phyloP scores from a whole-genome alignment of 2,797 vertebrate genomes.

The Falco peregrinus region DNA sequence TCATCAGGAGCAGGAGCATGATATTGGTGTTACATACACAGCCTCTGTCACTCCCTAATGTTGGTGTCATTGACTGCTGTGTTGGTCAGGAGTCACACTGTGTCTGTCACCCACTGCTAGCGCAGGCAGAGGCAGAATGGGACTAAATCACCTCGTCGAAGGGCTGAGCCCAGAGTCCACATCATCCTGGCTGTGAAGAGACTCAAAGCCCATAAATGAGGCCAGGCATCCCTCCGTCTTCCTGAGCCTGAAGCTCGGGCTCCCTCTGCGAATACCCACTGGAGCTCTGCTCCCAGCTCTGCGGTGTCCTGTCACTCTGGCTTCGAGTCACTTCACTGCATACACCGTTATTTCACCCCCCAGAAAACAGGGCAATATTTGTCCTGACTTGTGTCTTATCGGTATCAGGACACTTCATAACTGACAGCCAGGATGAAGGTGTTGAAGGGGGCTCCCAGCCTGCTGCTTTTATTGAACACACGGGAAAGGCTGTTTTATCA shows the following conservation, averaged over 20 bases:
- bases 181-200: not conserved
- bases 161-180: not conserved
- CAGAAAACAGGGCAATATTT: not conserved
- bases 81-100: not conserved
- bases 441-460: slow-evolving; percentile 24
- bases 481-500: slow-evolving; percentile 22
- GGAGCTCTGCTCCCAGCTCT: not conserved
- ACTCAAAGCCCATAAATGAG: not conserved
- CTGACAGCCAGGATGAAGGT: slow-evolving; percentile 35
- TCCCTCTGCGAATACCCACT: not conserved
- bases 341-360: not conserved
- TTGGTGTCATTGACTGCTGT: not conserved
- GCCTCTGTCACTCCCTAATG: not conserved
- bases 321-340: not conserved
- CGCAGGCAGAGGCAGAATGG: not conserved
- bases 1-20: not conserved
- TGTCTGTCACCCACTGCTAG: not conserved
- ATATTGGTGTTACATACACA: not conserved
- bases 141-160: not conserved
- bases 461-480: slow-evolving; percentile 18
- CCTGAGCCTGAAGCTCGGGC: not conserved
- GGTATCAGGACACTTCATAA: not conserved
- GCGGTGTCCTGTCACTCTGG: not conserved
- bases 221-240: too few species aligned
- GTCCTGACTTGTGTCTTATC: not conserved